Evolutionary conservation across 2,113 vertebrate species (phyloP).

Genomic region (Dromas ardeola): DNA sequence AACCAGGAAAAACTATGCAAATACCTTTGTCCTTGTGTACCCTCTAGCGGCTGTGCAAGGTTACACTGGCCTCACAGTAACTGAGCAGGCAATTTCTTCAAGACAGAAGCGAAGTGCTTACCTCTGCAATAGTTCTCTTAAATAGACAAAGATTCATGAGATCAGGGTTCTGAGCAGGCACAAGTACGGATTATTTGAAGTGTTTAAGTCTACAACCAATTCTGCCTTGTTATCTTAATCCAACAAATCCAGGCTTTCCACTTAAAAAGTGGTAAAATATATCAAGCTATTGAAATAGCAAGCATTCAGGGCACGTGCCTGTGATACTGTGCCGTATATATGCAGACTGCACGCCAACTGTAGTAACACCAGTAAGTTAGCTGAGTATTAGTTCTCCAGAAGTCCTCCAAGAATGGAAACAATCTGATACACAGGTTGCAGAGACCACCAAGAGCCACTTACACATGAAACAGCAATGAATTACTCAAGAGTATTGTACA

Average conservation of each 20-base stretch:
- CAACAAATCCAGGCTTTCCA: neutral
- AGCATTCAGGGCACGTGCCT: accelerated
- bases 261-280: accelerated
- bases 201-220: neutral
- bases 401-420: neutral
- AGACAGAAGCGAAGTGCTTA: neutral
- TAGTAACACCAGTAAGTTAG: accelerated
- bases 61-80: neutral
- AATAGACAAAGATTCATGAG: neutral
- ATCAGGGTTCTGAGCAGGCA: neutral
- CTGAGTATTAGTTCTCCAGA: neutral
- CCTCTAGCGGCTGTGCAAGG: constrained; percentile 33
- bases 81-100: neutral
- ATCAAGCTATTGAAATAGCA: neutral
- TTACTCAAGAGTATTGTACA: accelerated
- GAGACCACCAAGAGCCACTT: neutral
- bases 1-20: neutral
- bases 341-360: accelerated
- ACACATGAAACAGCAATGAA: accelerated
- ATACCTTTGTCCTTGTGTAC: neutral
- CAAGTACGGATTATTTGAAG: neutral
- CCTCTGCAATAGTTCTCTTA: neutral
- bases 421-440: neutral
- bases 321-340: neutral
- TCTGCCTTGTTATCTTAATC: neutral